Base-by-base conservation (phyloP, 1,140 invertebrate genomes). In the Drosophila pectinifera region DNA sequence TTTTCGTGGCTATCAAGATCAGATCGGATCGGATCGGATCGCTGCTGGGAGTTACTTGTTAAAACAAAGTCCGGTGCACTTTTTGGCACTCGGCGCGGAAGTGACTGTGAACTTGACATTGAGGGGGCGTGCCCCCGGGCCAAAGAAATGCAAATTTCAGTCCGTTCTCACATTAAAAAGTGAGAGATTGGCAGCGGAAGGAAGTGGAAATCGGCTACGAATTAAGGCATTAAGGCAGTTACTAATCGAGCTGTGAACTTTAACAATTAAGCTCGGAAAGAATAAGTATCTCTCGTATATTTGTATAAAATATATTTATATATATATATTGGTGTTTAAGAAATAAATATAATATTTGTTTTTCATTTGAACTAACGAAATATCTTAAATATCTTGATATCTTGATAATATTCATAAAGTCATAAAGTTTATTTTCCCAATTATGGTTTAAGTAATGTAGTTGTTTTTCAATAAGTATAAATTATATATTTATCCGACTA, bases 101-200 rank as follows among this genome's bases (percentile, higher is more conserved):
- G 68, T 73, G 55, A 48, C 63, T 73, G 46, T 89, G 80, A 89
- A 83, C 83, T 88, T 88, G 83, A 88, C 83, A 82, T 86, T 86
- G 83, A 46, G 48, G 28, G 49, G 70, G 45, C 55, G 48, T 49
- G 36, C 41, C 39, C 53, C 38, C 18, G 8, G 28, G 43, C 18
- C 46, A 65, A 80, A 63, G 54, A 74, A 76, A 62, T 77, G 56
- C 36, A 54, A 73, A 77, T 77, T 76, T 68, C 11, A 1, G 24
- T 18, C 48, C 42, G 24, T 76, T 59, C 73, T 77, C 73, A 76
- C 54, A 64, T 22, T 58, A 6, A 65, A 41, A 34, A 63, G 56
- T 41, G 22, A 36, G 54, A 41, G 22, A 46, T 38, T 45, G 20
- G 48, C 28, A 48, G 34, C 63, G 73, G 73, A 77, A 77, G 73